Evolutionary conservation across 2,113 vertebrate species (phyloP).

Genomic region (Protomyctophum bolini): DNA sequence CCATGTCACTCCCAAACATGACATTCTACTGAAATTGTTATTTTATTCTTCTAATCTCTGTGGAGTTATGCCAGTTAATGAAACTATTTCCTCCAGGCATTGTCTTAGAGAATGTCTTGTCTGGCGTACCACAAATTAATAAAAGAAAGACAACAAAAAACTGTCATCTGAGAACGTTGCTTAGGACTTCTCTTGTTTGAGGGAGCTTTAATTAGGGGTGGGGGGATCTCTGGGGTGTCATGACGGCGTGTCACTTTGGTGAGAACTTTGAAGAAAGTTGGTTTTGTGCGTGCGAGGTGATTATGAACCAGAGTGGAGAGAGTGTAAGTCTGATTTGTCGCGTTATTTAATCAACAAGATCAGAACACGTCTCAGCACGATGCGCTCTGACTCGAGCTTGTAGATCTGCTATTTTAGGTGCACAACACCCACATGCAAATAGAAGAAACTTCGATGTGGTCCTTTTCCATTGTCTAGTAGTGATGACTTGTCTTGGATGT

Average conservation of each 20-base stretch:
- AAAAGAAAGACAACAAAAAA: conserved; percentile 29
- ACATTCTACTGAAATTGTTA: no score
- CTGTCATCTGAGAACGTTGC: conserved; percentile 6
- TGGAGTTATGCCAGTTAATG: conserved; percentile 15
- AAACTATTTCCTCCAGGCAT: conserved; percentile 26
- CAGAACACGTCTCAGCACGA: no score
- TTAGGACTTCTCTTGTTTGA: conserved; percentile 25
- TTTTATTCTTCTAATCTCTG: no score
- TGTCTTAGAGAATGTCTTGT: conserved; percentile 48
- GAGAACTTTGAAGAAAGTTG: conserved; percentile 46
- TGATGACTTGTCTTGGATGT: conserved; percentile 15
- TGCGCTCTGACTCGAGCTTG: no score
- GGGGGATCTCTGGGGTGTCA: conserved; percentile 37
- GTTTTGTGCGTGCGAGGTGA: conserved; percentile 22
- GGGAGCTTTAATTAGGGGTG: conserved; percentile 54
- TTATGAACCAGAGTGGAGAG: conserved; percentile 24
- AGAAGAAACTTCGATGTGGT: conserved; percentile 8
- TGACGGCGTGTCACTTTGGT: conserved; percentile 40
- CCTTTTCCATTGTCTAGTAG: conserved; percentile 35
- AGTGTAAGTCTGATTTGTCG: no score
- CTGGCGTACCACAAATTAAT: conserved; percentile 50
- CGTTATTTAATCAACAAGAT: no score
- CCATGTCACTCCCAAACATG: no score
- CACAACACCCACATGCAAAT: no score
- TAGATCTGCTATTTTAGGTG: no score